Evolutionary conservation across 1,140 invertebrate species (phyloP), one percentile per base, ranked within the genome.

Genomic region (Caenorhabditis inopinata): DNA sequence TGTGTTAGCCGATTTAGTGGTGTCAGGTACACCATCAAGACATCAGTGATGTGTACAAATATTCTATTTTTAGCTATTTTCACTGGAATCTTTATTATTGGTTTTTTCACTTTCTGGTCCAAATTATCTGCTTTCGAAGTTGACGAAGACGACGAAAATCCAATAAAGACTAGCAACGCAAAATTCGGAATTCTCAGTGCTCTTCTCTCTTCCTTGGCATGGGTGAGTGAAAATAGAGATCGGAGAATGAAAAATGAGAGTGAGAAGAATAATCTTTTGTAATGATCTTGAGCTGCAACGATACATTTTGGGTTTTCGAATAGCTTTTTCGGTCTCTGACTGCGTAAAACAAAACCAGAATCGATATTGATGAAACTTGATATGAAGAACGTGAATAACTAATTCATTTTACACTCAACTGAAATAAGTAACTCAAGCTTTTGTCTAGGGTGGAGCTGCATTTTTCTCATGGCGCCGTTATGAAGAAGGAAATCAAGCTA

Each of bases 91-190:
- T 78, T 45, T 46, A 14, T 78, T 7, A 78, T 78, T 23, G 76
- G 76, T 45, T 78, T 78, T 38, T 78, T 78, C 53, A 78, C 76
- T n/a, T 78, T 78, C 53, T 78, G 76, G 76, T 45, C 35, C 47
- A 78, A 78, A 53, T 42, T 78, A 38, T 42, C 42, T 7, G 18
- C 49, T 42, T 68, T 78, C 49, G 76, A 78, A 38, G 38, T 32
- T 42, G 51, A 62, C 45, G 76, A 78, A 47, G 74, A 47, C 74
- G 74, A 75, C 45, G 74, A 75, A 49, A 49, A 48, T 51, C 58
- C 29, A 68, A 68, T 68, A 68, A 78, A 62, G 53, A 78, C 76
- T 48, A 53, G 42, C 49, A 45, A 78, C 45, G 76, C 53, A 35
- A 78, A 78, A 62, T 62, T 78, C 51, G 76, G 76, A 78, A 62